These are phyloP conservation scores for Andinoacara biseriatus DNA, from an alignment of 2,113 vertebrate species.

Conservation along the genomic window DNA sequence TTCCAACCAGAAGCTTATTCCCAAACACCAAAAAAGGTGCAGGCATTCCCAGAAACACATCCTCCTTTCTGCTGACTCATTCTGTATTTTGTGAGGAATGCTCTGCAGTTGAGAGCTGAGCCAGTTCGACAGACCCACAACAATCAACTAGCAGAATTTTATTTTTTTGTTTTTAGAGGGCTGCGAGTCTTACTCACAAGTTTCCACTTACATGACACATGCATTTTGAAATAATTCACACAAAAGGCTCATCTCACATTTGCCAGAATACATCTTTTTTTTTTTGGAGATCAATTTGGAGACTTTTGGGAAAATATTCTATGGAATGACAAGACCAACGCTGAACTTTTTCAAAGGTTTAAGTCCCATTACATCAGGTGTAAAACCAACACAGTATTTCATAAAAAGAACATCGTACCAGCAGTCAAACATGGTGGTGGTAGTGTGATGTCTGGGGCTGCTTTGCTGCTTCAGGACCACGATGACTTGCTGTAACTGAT, in stretches of 20 bases:
- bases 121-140: neutral
- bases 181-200: neutral
- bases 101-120: slow-evolving; percentile 1
- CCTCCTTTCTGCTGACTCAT: slow-evolving; percentile 46
- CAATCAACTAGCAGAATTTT: neutral
- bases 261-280: neutral
- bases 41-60: slow-evolving; percentile 49
- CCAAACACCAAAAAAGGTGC: slow-evolving; percentile 50
- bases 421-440: neutral
- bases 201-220: neutral
- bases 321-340: neutral
- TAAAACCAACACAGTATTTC: neutral
- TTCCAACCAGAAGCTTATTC: slow-evolving; percentile 46
- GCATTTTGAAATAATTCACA: neutral
- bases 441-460: neutral
- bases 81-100: slow-evolving; percentile 43
- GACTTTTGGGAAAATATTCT: neutral
- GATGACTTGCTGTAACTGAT: neutral
- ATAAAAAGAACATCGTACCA: neutral
- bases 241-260: neutral
- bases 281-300: too few species aligned
- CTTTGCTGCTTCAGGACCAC: neutral
- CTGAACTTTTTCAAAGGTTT: neutral
- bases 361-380: neutral
- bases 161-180: neutral